A percentile compares a stretch with the other conserved stretches of the same genome.
Conservation (phyloP, 1,140 invertebrate genomes). For the Bradysia coprophila region DNA sequence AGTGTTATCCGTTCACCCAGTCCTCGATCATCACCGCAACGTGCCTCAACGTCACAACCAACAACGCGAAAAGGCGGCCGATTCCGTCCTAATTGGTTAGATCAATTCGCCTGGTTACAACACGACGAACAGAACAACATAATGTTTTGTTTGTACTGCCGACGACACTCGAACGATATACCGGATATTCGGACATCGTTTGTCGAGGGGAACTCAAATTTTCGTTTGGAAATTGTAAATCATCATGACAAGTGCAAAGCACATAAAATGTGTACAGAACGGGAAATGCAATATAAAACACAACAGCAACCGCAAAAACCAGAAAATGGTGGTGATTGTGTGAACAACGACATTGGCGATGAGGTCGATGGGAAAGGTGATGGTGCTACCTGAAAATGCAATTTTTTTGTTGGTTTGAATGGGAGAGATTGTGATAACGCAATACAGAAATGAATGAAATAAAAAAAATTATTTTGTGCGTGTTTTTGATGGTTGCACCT, state of each 20-base stretch:
- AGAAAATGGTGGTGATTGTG: not conserved
- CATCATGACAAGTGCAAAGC: slow-evolving; percentile 59
- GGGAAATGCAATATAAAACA: slow-evolving; percentile 27
- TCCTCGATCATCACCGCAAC: not conserved
- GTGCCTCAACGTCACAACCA: slow-evolving; percentile 1
- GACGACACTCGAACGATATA: slow-evolving; percentile 46
- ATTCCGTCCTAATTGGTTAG: slow-evolving; percentile 42
- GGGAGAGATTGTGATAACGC: no score
- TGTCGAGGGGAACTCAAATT: slow-evolving; percentile 52
- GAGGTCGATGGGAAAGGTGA: not conserved
- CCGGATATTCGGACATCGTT: slow-evolving; percentile 52
- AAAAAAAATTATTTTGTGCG: not conserved
- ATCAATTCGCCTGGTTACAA: slow-evolving; percentile 44
- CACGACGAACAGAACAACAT: slow-evolving; percentile 43
- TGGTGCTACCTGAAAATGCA: not conserved
- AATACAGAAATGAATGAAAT: not conserved
- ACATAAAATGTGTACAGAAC: slow-evolving; percentile 38
- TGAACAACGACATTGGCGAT: not conserved
- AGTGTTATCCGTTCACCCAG: slow-evolving; percentile 1
- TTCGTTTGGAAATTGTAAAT: slow-evolving; percentile 53
- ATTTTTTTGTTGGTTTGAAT: no score
- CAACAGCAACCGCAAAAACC: slow-evolving; percentile 9
- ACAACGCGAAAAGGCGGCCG: slow-evolving; percentile 33
- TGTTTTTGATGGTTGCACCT: no score
- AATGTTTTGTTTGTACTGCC: slow-evolving; percentile 53